Conservation (phyloP, 2,797 vertebrate species). For the Oreortyx pictus region DNA sequence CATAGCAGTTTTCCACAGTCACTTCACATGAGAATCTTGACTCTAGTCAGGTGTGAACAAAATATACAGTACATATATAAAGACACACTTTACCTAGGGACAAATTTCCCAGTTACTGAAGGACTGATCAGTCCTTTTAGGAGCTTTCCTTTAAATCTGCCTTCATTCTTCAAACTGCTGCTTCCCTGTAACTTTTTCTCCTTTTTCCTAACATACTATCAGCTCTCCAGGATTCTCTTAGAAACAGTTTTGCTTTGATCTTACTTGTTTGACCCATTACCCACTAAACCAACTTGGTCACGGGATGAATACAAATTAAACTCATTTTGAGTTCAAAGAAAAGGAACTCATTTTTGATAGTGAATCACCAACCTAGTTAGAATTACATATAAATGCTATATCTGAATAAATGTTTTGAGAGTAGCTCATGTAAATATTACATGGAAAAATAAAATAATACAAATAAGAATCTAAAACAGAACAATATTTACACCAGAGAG, state of each 20-base stretch:
- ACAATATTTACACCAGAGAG: background rate
- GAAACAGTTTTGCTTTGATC: constrained; percentile 10
- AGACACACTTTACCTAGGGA: background rate
- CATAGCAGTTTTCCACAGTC: background rate
- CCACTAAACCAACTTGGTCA: background rate
- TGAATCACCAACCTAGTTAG: background rate
- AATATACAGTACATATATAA: background rate
- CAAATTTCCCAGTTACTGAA: background rate
- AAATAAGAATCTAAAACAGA: background rate
- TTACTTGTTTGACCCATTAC: background rate
- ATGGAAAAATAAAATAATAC: background rate
- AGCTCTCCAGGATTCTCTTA: background rate
- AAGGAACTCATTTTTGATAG: background rate
- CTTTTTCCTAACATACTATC: background rate
- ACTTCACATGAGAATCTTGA: background rate
- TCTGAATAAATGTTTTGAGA: constrained; percentile 23
- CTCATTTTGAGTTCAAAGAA: background rate
- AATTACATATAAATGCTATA: background rate
- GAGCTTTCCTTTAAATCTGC: background rate
- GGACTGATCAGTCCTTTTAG: background rate
- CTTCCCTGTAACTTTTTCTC: background rate
- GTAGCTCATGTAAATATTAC: background rate
- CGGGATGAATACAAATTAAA: constrained; percentile 9
- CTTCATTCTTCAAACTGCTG: background rate
- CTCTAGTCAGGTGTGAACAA: background rate